Percentiles rank a stretch among this genome's conserved stretches.
Conservation (phyloP, 2,113 vertebrate species). For the Erythrocercus mccallii region DNA sequence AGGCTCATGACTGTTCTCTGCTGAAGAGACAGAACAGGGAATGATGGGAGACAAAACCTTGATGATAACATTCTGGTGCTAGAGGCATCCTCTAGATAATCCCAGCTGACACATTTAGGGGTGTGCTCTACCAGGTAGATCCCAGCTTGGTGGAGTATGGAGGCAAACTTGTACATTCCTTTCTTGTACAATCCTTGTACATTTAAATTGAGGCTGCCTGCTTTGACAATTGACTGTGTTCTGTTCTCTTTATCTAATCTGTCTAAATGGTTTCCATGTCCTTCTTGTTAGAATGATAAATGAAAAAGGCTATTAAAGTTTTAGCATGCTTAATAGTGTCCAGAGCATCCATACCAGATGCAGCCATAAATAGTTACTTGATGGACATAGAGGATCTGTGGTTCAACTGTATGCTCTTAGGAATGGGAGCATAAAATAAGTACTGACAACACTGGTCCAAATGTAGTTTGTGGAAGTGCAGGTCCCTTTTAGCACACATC, state of each 20-base stretch:
- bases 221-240: background rate
- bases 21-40: background rate
- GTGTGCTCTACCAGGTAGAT: fast-evolving
- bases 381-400: background rate
- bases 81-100: background rate
- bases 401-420: background rate
- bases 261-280: background rate
- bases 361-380: background rate
- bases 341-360: background rate
- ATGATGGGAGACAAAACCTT: background rate
- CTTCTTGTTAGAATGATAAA: background rate
- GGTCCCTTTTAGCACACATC: background rate
- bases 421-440: background rate
- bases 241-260: background rate
- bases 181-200: no score
- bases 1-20: background rate
- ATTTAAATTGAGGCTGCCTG: background rate
- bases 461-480: background rate
- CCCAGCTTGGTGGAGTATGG: background rate
- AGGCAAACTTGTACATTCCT: background rate
- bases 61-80: background rate
- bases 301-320: background rate
- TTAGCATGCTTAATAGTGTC: background rate
- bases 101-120: background rate
- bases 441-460: background rate